A percentile compares a stretch with the other conserved stretches of the same genome.
Conservation (phyloP, 2,113 vertebrate genomes). For the Cervus canadensis region DNA sequence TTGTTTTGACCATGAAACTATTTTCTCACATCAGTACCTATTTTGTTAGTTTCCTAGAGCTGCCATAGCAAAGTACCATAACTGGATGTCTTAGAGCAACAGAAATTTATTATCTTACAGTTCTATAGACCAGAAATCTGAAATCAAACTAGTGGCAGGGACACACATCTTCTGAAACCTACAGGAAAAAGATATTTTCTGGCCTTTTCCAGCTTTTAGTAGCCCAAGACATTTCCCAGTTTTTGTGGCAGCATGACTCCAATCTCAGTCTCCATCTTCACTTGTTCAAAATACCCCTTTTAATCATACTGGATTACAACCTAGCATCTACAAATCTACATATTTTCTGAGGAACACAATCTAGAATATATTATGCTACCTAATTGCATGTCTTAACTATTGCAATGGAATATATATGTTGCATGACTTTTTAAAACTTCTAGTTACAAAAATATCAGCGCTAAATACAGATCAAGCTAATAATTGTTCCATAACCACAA, state of each 20-base stretch:
- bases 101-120: neutral
- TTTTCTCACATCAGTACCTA: neutral
- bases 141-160: neutral
- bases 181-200: neutral
- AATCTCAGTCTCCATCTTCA: neutral
- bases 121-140: neutral
- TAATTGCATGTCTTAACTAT: neutral
- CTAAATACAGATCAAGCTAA: neutral
- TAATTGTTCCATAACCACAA: neutral
- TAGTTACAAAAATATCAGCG: neutral
- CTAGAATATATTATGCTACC: neutral
- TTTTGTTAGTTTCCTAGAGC: neutral
- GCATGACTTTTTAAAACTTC: neutral
- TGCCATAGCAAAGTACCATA: neutral
- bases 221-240: neutral
- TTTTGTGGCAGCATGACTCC: neutral
- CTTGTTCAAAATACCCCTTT: neutral
- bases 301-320: neutral
- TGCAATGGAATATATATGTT: neutral
- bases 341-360: neutral
- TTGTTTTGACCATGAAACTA: neutral
- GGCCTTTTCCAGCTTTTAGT: neutral
- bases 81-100: neutral
- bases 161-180: neutral
- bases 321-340: neutral